These are phyloP conservation scores for Silurus lanzhouensis DNA, from an alignment of 2,797 vertebrate genomes.

Conservation along the genomic window DNA sequence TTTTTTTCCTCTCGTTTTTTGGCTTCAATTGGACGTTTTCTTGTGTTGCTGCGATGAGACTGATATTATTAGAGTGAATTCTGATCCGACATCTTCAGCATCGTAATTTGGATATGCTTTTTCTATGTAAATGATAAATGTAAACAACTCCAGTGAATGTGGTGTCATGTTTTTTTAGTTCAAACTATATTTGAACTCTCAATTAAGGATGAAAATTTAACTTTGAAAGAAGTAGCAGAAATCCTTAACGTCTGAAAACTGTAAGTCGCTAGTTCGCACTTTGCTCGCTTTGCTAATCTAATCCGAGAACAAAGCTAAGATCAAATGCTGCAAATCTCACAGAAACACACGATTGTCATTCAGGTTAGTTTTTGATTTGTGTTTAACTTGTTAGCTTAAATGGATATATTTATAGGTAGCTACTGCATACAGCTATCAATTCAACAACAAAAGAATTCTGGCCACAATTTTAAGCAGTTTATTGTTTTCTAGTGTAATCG, in stretches of 20 bases:
- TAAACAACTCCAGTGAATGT: too few species aligned
- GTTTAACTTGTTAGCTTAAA: neutral
- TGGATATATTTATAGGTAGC: too few species aligned
- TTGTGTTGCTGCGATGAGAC: neutral
- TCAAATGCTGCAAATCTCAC: too few species aligned
- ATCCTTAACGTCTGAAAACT: neutral
- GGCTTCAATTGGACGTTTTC: neutral
- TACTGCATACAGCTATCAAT: neutral
- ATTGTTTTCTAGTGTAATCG: too few species aligned
- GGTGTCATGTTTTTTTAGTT: too few species aligned
- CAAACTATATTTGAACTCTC: neutral
- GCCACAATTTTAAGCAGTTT: too few species aligned
- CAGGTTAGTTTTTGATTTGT: neutral
- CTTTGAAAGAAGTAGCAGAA: neutral
- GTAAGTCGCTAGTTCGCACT: neutral
- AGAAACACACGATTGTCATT: neutral
- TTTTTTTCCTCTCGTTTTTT: neutral
- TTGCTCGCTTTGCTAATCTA: neutral
- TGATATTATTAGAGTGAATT: too few species aligned
- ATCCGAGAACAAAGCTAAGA: neutral
- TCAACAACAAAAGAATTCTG: too few species aligned
- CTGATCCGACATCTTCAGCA: too few species aligned
- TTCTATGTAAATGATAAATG: too few species aligned
- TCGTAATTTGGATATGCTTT: too few species aligned
- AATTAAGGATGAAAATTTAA: neutral